Evolutionary conservation across 2,888 invertebrate species (phyloP), one percentile per base, ranked within the genome.

Genomic region (Folsomia candida): DNA sequence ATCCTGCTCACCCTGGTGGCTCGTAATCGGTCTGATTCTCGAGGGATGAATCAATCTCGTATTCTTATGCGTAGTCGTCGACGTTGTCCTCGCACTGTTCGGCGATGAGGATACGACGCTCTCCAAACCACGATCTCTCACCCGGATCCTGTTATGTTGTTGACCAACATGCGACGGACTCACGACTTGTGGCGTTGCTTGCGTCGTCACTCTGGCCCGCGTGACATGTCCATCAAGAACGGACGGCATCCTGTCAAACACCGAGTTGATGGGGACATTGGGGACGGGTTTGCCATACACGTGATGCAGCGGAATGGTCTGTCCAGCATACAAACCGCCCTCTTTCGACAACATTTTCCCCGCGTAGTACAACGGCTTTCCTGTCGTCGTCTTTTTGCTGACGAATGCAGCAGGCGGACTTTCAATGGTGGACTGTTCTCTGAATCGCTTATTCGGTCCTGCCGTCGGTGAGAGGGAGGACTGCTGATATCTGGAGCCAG

Each of bases 291-390:
- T 67, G 11, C 79, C 79, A 28, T 78, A 78, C 11, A 77, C 68
- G 58, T 79, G 78, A 54, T 70, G 59, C 0, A 58, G 64, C 0
- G 76, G 73, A n/a, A 76, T 75, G 3, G 51, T 47, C 18, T 78
- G 72, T 18, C 77, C 76, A n/a, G 79, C 78, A 69, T 79, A 79
- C 57, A 79, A 59, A 6, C 79, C 79, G 9, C 79, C 79, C 67
- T 79, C 79, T 57, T 78, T 79, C 14, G 71, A 70, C 51, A 79
- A 37, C 79, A 79, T 79, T 70, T 75, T 77, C 3, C 78, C 79
- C 9, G 74, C 69, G 18, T 70, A 64, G 60, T 79, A 79, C 59
- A 79, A 58, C 2, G 79, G 78, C 51, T 79, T 79, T 51, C 79
- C 79, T 3, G 72, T 70, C 4, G 75, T 77, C 47, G 70, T 73